A percentile compares a stretch with the other conserved stretches of the same genome.
phyloP scores from a whole-genome alignment of 2,113 vertebrate genomes.

The Trochalopteron elliotii region DNA sequence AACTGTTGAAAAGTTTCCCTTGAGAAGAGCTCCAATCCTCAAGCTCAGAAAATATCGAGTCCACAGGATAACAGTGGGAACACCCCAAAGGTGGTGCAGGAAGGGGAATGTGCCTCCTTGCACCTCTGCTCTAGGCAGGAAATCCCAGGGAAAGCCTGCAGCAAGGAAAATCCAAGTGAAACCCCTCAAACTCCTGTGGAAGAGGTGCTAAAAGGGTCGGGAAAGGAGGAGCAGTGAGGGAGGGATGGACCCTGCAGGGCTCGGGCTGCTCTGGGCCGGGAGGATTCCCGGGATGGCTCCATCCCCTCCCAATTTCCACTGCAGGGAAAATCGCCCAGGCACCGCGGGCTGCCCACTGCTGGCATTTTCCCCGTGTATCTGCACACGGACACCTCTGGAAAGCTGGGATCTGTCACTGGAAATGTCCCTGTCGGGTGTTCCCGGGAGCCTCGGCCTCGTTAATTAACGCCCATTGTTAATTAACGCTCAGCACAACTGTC shows the following conservation, averaged over 20 bases:
- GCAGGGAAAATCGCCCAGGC: not conserved
- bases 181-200: not conserved
- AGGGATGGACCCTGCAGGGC: not conserved
- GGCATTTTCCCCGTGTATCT: not conserved
- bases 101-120: not conserved
- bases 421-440: not conserved
- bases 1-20: too few relatives aligned
- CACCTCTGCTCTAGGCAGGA: not conserved
- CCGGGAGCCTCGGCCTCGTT: not conserved
- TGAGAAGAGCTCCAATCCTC: too few relatives aligned
- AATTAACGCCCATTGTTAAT: not conserved
- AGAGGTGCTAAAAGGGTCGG: not conserved
- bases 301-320: fast-evolving
- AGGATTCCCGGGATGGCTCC: not conserved
- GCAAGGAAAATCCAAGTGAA: not conserved
- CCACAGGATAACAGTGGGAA: not conserved
- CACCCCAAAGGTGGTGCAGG: not conserved
- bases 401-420: not conserved
- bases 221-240: not conserved
- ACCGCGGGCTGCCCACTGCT: not conserved
- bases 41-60: too few relatives aligned
- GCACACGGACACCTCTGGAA: not conserved
- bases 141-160: not conserved
- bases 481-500: not conserved
- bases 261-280: not conserved